Base-by-base conservation (phyloP, 1,140 invertebrate genomes). In the Drosophila dunni region DNA sequence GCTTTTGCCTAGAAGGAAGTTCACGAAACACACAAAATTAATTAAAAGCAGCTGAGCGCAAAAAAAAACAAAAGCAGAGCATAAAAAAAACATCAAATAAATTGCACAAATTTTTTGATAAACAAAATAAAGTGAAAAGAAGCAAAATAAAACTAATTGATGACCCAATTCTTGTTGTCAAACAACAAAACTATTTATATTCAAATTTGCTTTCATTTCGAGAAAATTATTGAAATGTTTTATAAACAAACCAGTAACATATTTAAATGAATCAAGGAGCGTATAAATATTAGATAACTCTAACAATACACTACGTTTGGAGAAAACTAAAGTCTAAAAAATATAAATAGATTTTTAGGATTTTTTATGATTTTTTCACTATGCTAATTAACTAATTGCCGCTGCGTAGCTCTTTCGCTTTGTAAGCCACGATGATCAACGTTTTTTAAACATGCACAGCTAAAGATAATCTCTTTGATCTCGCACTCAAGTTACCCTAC, bases 91-190 rank as follows among this genome's bases (percentile, higher is more conserved):
- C 78, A 88, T 83, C 79, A 88, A 89, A 88, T 83, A 75, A 83
- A 86, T 86, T 88, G 83, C 84, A 73, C 78, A 79, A 70, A 36
- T n/a, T 58, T 20, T 56, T 58, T 70, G 36, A 75, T 69, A 63
- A 36, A 48, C 65, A 57, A 75, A 56, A 80, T 57, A 38, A 53
- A 51, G 40, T 69, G 51, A 56, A 45, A 53, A 72, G 73, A 64
- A 76, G 76, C 64, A 71, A 79, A 78, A 53, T 6, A 65, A 36
- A 64, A 61, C 40, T 74, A 88, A 80, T 89, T 66, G 66, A 34
- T 88, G 83, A 89, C 83, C 83, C 79, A 88, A 78, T 83, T 88
- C 69, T 44, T 67, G 3, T 70, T 69, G 62, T 71, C 56, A 86
- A 81, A 72, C 48, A 78, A 56, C 63, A 73, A 29, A 29, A 71